Base-by-base conservation (phyloP, 2,113 vertebrate species). In the Pterocles burchelli region DNA sequence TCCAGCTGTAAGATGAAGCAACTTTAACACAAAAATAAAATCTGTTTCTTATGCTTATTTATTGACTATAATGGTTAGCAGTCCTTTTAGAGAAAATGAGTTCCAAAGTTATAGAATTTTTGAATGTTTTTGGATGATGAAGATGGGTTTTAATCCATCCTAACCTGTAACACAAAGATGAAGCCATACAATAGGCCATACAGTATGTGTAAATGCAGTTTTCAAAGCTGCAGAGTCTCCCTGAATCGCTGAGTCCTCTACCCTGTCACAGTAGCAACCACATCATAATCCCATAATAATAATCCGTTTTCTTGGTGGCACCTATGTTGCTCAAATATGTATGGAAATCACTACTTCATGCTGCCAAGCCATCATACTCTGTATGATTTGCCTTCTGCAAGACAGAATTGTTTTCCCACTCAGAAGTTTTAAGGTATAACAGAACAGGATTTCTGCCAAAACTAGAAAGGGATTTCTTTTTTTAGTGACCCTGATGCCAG, bases 1-100 rank as follows among this genome's bases (percentile, higher is more conserved):
- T 93, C 76, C 85, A 80, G 71, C 72, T 94, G 89, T 90, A 95
- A 94, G 70, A 33, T 95, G 83, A 95, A 92, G 34, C 68, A 70
- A 93, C 92, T 93, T 70, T 85, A 81, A 85, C n/a, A 58, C 45
- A 92, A 80, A 92, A 96, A 96, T 95, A 94, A 96, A 95, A 93
- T 38, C 36, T 85, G 51, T 96, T 95, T 96, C 92, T 92, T 93
- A 93, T 16, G 21, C 48, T 67, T 88, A 93, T 81, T 87, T 89
- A 46, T 72, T 88, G 88, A 11, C 77, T 94, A 77, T 67, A 36
- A 52, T 77, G 59, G 38, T 67, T 92, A 77, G 28, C 48, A 81
- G 63, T 89, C 46, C 48, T 94, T 82, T 71, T 36, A 90, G 34
- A 88, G 29, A 62, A 46, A 76, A 18, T 21, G 6, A 46, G 8